Conservation (phyloP, 2,113 vertebrate species). For the Phrynosoma blainvillii region DNA sequence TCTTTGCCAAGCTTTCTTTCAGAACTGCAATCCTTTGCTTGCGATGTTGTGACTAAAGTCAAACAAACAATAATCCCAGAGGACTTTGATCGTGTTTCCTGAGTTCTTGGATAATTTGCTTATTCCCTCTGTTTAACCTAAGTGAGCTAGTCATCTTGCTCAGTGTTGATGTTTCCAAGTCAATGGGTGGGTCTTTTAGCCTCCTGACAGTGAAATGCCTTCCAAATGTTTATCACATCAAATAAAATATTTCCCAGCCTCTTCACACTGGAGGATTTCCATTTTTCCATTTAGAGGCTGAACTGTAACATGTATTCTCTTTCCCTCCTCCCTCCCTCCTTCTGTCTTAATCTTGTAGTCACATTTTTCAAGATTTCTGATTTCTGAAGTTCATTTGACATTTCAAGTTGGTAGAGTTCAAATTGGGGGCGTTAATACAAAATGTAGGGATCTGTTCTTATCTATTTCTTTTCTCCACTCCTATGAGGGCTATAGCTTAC, state of each 20-base stretch:
- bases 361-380: conserved; percentile 25
- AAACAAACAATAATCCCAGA: conserved; percentile 69
- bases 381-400: conserved; percentile 21
- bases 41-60: conserved; percentile 71
- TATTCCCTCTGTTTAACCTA: conserved; percentile 66
- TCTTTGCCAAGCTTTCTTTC: conserved; percentile 55
- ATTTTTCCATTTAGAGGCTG: conserved; percentile 62
- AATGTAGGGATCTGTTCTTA: neutral
- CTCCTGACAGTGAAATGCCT: conserved; percentile 69
- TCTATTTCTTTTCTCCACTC: neutral
- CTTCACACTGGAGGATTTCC: conserved; percentile 64
- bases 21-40: conserved; percentile 62
- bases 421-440: neutral
- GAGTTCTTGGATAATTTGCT: conserved; percentile 69
- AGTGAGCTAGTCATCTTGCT: conserved; percentile 69
- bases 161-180: conserved; percentile 71
- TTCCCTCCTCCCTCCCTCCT: conserved; percentile 24
- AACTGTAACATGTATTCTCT: conserved; percentile 34
- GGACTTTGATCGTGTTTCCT: conserved; percentile 62
- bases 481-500: neutral
- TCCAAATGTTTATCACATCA: conserved; percentile 75
- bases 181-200: conserved; percentile 68
- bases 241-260: conserved; percentile 59
- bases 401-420: no score
- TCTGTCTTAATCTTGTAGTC: conserved; percentile 41